Evolutionary conservation across 2,797 vertebrate genomes (phyloP).

Genomic region (Micropoecilia bifurca): DNA sequence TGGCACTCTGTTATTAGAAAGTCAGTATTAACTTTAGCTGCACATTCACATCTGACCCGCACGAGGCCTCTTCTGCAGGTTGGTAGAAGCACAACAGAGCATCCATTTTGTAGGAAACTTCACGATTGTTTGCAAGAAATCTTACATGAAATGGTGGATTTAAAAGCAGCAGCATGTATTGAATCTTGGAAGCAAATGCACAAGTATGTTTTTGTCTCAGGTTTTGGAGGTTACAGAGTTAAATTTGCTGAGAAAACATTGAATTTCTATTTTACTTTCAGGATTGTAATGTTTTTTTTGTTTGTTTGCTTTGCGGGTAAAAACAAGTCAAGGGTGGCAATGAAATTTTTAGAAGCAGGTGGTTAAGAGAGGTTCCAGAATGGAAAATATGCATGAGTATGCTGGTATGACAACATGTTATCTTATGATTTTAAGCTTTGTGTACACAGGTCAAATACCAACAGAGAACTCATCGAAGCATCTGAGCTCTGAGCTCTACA

Average conservation of each 20-base stretch:
- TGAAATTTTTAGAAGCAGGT: background rate
- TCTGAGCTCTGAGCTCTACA: background rate
- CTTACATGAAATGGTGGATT: background rate
- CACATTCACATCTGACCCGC: constrained; percentile 29
- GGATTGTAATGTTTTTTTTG: background rate
- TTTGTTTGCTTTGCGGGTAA: background rate
- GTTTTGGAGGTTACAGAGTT: background rate
- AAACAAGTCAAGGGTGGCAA: background rate
- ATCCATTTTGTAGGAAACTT: background rate
- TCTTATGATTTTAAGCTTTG: background rate
- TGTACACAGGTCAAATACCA: background rate
- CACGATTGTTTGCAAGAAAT: background rate
- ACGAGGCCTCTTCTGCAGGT: constrained; percentile 24
- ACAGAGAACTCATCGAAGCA: background rate
- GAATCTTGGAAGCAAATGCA: constrained; percentile 7
- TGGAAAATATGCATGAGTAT: background rate
- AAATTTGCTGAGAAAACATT: background rate
- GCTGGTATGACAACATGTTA: background rate
- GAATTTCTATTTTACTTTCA: background rate
- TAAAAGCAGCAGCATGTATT: background rate
- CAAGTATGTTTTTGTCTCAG: background rate
- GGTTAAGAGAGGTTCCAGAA: background rate
- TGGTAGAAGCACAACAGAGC: background rate
- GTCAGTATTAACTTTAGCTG: constrained; percentile 44
- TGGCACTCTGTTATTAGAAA: constrained; percentile 53